Percentiles rank a stretch among this genome's conserved stretches.
phyloP scores from a whole-genome alignment of 2,888 invertebrate species.

The Drosophila nr. perissopoda region DNA sequence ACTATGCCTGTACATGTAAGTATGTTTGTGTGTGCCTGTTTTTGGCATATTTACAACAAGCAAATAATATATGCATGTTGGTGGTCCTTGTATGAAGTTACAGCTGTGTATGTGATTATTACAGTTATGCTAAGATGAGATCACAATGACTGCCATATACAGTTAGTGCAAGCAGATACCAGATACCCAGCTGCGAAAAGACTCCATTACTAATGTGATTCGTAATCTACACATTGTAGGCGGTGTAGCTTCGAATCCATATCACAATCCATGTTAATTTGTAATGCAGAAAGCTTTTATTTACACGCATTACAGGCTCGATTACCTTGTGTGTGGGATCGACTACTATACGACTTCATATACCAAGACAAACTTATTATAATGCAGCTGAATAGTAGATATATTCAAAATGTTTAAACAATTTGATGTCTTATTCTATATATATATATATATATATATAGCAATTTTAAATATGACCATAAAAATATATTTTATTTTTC shows the following conservation, averaged over 20 bases:
- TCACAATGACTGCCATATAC: slow-evolving; percentile 26
- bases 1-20: not conserved
- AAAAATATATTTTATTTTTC: not conserved
- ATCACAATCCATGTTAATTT: not conserved
- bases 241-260: not conserved
- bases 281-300: not conserved
- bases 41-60: slow-evolving; percentile 18
- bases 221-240: not conserved
- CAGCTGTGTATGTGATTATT: slow-evolving; percentile 11
- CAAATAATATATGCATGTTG: slow-evolving; percentile 40
- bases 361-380: not conserved
- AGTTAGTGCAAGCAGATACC: not conserved
- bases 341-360: not conserved
- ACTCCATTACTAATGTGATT: not conserved
- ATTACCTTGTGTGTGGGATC: not conserved
- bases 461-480: not conserved
- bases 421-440: too few species aligned
- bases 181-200: not conserved
- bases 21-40: not conserved
- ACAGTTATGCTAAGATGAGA: slow-evolving; percentile 40
- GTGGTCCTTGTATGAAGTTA: slow-evolving; percentile 45
- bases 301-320: not conserved
- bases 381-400: not conserved
- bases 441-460: too few species aligned
- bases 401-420: not conserved